Evolutionary conservation across 2,888 invertebrate genomes (phyloP).

Genomic region (Pseudolycoriella hygida): DNA sequence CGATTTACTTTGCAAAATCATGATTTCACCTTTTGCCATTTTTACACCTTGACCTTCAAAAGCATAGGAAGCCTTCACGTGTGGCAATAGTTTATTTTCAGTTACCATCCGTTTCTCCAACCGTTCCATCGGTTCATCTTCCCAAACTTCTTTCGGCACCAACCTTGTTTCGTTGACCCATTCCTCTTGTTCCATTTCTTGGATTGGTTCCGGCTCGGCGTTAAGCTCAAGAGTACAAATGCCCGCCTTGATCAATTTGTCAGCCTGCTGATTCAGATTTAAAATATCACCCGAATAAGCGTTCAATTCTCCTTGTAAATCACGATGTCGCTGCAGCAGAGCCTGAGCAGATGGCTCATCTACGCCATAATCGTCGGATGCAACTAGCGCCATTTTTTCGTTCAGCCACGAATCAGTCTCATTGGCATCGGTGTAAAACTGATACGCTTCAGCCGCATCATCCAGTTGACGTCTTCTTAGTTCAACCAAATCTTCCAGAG

Average conservation of each 20-base stretch:
- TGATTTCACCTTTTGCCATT: conserved; percentile 75
- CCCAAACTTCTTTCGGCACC: conserved; percentile 83
- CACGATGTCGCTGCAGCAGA: conserved; percentile 67
- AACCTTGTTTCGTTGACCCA: conserved; percentile 63
- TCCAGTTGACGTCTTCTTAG: conserved; percentile 56
- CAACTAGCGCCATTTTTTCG: conserved; percentile 83
- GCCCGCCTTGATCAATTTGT: conserved; percentile 53
- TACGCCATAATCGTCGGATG: conserved; percentile 76
- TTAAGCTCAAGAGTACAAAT: conserved; percentile 39
- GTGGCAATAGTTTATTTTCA: conserved; percentile 73
- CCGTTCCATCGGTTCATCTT: conserved; percentile 74
- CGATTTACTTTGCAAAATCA: conserved; percentile 86
- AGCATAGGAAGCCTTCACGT: conserved; percentile 72
- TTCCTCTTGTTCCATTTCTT: conserved; percentile 47
- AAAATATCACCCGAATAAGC: conserved; percentile 78
- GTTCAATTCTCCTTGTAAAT: conserved; percentile 72
- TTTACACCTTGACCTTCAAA: conserved; percentile 87
- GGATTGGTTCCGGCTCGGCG: conserved; percentile 41
- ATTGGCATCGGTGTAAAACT: conserved; percentile 94
- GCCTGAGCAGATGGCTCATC: conserved; percentile 87
- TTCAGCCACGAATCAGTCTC: conserved; percentile 96
- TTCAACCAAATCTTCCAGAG: conserved; percentile 68
- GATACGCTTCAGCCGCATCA: conserved; percentile 84
- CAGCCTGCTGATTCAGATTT: conserved; percentile 62
- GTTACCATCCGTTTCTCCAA: conserved; percentile 72